These are phyloP conservation scores for Magallana gigas DNA, from an alignment of 1,140 invertebrate genomes.

Conservation along the genomic window DNA sequence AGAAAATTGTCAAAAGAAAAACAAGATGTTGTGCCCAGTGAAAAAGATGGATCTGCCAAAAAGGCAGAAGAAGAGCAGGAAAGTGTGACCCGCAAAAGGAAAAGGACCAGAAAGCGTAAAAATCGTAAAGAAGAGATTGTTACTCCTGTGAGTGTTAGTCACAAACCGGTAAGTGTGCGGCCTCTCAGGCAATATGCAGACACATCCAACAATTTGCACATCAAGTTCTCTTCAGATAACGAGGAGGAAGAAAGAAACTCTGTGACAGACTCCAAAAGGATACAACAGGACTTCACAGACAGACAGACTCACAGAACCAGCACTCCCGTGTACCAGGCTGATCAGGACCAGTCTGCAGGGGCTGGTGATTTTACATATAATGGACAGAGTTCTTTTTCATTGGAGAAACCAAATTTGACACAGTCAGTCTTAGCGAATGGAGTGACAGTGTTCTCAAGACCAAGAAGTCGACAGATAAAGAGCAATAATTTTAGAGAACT, in stretches of 20 bases:
- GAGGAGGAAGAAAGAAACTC: not conserved
- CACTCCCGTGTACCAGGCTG: not conserved
- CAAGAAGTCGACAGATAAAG: conserved; percentile 35
- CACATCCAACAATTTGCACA: not conserved
- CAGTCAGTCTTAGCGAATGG: conserved; percentile 46
- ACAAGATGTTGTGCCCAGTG: not conserved
- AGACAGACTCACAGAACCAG: not conserved
- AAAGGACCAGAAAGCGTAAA: not conserved
- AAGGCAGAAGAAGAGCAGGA: not conserved
- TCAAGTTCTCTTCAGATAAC: conserved; percentile 14
- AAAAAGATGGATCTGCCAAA: too few relatives aligned
- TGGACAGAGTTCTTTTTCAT: not conserved
- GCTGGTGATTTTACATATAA: not conserved
- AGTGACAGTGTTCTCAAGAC: conserved; percentile 53
- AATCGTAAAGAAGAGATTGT: not conserved
- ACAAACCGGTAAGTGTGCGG: not conserved
- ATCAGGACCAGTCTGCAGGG: not conserved
- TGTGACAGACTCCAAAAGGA: not conserved
- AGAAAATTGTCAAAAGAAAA: not conserved
- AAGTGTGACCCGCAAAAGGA: not conserved
- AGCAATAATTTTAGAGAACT: conserved; percentile 39
- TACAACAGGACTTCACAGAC: not conserved
- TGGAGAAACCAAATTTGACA: conserved; percentile 25
- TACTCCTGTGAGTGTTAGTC: not conserved
- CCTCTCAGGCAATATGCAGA: not conserved